These are phyloP conservation scores for Apis cerana DNA, from an alignment of 1,140 invertebrate genomes.

Conservation along the genomic window DNA sequence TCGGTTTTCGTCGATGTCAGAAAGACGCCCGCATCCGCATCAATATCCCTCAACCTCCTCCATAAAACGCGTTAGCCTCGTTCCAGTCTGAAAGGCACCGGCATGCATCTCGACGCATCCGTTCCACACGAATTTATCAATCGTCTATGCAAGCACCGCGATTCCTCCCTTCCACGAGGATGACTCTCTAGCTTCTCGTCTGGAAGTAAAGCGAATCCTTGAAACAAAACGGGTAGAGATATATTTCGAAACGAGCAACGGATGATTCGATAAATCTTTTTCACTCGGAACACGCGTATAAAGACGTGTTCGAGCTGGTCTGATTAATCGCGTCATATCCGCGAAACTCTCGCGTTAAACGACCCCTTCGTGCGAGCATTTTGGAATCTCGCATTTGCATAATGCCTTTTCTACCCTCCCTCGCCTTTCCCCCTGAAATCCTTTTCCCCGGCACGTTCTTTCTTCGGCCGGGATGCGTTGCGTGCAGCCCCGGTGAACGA, in stretches of 20 bases:
- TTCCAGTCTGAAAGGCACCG: constrained; percentile 1
- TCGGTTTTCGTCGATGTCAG: no score
- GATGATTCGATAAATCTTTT: no score
- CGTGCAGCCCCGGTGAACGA: constrained; percentile 20
- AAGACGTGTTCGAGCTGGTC: not conserved
- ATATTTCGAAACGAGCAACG: no score
- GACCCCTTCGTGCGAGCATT: not conserved
- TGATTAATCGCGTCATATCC: no score
- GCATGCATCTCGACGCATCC: not conserved
- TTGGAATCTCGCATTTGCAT: constrained; percentile 42
- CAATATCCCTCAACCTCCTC: not conserved
- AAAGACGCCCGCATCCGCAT: constrained; percentile 1
- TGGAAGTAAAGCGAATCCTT: not conserved
- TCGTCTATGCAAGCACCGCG: not conserved
- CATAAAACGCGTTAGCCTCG: constrained; percentile 7
- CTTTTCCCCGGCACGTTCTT: not conserved
- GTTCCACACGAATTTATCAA: constrained; percentile 42
- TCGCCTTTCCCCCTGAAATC: constrained; percentile 40
- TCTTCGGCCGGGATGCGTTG: constrained; percentile 3
- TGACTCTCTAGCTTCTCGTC: not conserved
- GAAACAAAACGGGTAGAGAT: not conserved
- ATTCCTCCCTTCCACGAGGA: no score
- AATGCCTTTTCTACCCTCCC: constrained; percentile 32
- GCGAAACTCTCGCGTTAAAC: constrained; percentile 19
- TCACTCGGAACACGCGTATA: no score